These are phyloP conservation scores for Cerceris ruficornis DNA, from an alignment of 2,888 invertebrate species.

Conservation along the genomic window DNA sequence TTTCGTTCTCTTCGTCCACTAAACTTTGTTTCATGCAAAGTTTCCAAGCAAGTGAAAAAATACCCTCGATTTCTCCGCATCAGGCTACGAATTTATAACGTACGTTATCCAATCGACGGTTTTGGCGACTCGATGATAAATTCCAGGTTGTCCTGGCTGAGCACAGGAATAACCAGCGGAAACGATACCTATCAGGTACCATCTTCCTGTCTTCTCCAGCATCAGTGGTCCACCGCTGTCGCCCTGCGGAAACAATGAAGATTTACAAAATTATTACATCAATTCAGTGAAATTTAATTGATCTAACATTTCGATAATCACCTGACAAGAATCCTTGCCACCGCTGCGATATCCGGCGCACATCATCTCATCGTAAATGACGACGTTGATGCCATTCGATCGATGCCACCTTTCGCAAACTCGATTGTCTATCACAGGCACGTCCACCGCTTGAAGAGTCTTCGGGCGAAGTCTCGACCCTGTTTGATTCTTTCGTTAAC, in stretches of 20 bases:
- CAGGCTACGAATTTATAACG: conserved; percentile 83
- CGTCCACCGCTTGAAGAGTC: conserved; percentile 94
- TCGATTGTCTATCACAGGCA: conserved; percentile 95
- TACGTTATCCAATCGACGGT: conserved; percentile 96
- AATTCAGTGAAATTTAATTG: neutral
- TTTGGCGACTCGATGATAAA: conserved; percentile 95
- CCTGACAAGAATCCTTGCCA: conserved; percentile 90
- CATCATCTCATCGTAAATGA: conserved; percentile 97
- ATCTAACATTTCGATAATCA: conserved; percentile 65
- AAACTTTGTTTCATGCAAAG: conserved; percentile 66
- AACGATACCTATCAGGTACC: conserved; percentile 95
- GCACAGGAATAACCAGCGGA: conserved; percentile 97
- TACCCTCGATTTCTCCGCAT: conserved; percentile 4
- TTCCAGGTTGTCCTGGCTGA: conserved; percentile 95
- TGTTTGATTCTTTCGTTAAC: conserved; percentile 64
- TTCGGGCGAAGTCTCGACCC: conserved; percentile 94
- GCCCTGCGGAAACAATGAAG: conserved; percentile 83
- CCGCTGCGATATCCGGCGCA: conserved; percentile 96
- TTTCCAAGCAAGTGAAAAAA: conserved; percentile 25
- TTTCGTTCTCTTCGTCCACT: neutral
- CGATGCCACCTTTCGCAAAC: conserved; percentile 88
- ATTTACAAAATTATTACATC: no score
- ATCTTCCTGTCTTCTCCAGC: conserved; percentile 92
- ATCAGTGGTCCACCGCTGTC: conserved; percentile 95
- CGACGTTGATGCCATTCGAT: conserved; percentile 91